Percentiles rank a stretch among this genome's conserved stretches.
Conservation (phyloP, 2,113 vertebrate species). For the Cryptomyrus ogoouensis region DNA sequence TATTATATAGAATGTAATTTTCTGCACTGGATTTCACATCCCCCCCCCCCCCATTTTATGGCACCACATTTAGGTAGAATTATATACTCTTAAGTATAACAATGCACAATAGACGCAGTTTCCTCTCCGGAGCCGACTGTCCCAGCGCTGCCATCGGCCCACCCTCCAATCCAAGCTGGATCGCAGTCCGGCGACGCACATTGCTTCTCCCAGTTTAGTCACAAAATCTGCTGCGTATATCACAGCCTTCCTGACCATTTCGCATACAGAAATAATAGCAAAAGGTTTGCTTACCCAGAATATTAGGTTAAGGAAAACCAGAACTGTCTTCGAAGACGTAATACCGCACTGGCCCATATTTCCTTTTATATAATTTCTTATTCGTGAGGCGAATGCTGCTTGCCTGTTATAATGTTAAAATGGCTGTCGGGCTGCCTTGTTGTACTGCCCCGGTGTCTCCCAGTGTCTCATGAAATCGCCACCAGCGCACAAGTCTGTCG, state of each 20-base stretch:
- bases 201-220: neutral
- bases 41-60: neutral
- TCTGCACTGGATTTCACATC: neutral
- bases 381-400: neutral
- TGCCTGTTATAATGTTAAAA: slow-evolving; percentile 18
- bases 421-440: slow-evolving; percentile 31
- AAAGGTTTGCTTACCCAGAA: slow-evolving; percentile 73
- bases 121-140: neutral
- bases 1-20: neutral
- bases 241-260: neutral
- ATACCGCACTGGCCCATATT: slow-evolving; percentile 83
- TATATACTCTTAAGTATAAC: neutral
- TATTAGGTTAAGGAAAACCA: slow-evolving; percentile 95
- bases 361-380: neutral
- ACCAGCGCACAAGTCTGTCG: slow-evolving; percentile 17
- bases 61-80: neutral
- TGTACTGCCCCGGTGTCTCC: slow-evolving; percentile 19
- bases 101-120: neutral
- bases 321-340: slow-evolving; percentile 91
- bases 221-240: neutral
- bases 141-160: neutral
- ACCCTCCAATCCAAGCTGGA: neutral
- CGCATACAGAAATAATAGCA: neutral
- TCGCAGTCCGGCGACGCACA: neutral
- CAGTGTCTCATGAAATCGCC: slow-evolving; percentile 17